Evolutionary conservation across 2,888 invertebrate genomes (phyloP).

Genomic region (Ecdyonurus torrentis): DNA sequence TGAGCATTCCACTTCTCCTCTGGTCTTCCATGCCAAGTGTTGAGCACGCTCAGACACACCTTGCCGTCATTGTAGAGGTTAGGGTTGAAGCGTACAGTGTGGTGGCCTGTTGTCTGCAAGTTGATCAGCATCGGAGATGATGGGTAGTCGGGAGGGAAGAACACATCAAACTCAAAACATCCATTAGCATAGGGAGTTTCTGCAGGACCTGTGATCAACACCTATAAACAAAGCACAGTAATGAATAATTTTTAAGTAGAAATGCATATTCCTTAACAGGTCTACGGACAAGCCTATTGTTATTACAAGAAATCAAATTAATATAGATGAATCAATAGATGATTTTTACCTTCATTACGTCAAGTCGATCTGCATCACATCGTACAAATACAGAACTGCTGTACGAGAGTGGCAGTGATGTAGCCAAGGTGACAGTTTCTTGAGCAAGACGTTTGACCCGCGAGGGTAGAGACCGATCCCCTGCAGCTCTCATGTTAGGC

Average conservation of each 20-base stretch:
- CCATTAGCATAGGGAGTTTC: constrained; percentile 88
- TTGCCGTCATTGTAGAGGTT: constrained; percentile 92
- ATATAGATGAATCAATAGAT: too few relatives aligned
- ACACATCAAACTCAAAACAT: constrained; percentile 77
- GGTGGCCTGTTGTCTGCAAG: constrained; percentile 76
- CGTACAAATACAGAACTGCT: constrained; percentile 91
- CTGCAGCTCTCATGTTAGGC: constrained; percentile 68
- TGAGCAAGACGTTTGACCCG: constrained; percentile 85
- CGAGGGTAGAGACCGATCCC: constrained; percentile 70
- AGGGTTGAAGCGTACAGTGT: constrained; percentile 81
- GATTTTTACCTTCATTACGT: constrained; percentile 90
- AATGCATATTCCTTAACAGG: too few relatives aligned
- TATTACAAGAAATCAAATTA: background rate
- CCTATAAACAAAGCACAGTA: constrained; percentile 29
- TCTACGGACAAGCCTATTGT: too few relatives aligned
- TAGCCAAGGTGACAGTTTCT: constrained; percentile 85
- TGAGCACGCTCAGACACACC: constrained; percentile 84
- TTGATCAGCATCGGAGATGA: constrained; percentile 79
- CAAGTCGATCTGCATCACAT: constrained; percentile 83
- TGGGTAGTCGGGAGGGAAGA: constrained; percentile 68
- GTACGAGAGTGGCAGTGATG: constrained; percentile 78
- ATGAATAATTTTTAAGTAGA: too few relatives aligned
- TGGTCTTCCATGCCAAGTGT: constrained; percentile 92
- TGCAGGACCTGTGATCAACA: constrained; percentile 79
- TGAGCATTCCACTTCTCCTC: constrained; percentile 97